Base-by-base conservation (phyloP, 2,113 vertebrate genomes). In the Acrocephalus arundinaceus region DNA sequence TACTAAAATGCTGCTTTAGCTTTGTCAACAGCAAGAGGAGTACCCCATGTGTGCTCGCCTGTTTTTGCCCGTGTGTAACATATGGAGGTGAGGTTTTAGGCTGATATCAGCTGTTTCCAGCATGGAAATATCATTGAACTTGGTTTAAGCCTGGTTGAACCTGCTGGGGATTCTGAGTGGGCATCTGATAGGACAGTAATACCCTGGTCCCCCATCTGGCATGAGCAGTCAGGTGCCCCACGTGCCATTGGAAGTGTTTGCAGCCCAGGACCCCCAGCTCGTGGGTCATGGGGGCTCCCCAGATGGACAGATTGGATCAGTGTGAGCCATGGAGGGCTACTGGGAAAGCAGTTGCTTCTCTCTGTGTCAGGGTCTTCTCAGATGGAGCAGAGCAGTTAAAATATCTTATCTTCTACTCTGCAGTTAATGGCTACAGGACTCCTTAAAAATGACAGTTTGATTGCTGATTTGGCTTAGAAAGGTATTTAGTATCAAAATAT, bases 61-160 rank as follows among this genome's bases (percentile, higher is more conserved):
- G 58, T 4, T 93, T 97, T 75, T 94, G 71, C 89, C 63, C 15
- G 20, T 9, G 24, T 51, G 66, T 55, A 83, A 54, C 96, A 96
- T 96, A 94, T 72, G 96, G 91, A 87, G 89, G 39, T 58, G 75
- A 96, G 87, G 83, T 94, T 97, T 97, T 96, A 97, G 74, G 89
- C 83, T 83, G 81, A 51, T 94, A 93, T 94, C 89, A 93, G 87
- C 85, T 87, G 95, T 92, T 96, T 95, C 96, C 92, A 94, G 3
- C 84, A 30, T 96, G 92, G 93, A 96, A 93, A 93, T 83, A 87
- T 70, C 93, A 33, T 68, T 94, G 94, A 95, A 95, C 71, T 86
- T 75, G 74, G 28, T 93, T 92, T 97, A 96, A 97, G 91, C 91
- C 92, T n/a, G 15, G 55, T 85, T 55, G 65, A 87, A 95, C 89